Base-by-base conservation (phyloP, 1,140 invertebrate genomes). In the Sipha flava region DNA sequence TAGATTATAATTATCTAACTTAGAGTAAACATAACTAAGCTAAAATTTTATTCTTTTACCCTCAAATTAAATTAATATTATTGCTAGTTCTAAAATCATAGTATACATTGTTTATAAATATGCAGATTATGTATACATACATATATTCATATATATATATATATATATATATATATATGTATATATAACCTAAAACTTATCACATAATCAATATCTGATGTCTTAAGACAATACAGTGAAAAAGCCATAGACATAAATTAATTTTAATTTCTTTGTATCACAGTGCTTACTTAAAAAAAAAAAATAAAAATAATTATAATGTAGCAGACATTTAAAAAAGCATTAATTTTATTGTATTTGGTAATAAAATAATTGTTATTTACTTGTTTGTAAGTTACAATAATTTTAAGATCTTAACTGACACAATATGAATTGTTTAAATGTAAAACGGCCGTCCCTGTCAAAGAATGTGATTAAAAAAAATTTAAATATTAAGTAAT, bases 11-110 rank as follows among this genome's bases (percentile, higher is more conserved):
- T 66, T 66, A 66, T 21, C 43, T 68, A 68, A 68, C 7, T 68
- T 18, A 45, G 1, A 9, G 3, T 26, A 18, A 47, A 72, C 29
- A 31, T 72, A 72, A 52, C n/a, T 34, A 73, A 31, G 29, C 47
- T 52, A 49, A 52, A n/a, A 66, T 66, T 40, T 40, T 31, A 21
- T 66, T 40, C n/a, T 40, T 23, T 66, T 73, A 73, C 70, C 70
- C 70, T 73, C 47, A 52, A 73, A 73, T 52, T 26, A 31, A 70
- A 45, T 29, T 5, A n/a, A n/a, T n/a, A 52, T 73, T 73, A 73
- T 73, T 73, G 70, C 70, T 49, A 52, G 52, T 73, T 73, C 45
- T 49, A 73, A 52, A 73, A 73, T 52, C 45, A 21, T 52, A 52
- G n/a, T 52, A 26, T 73, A 54, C 70, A 52, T 73, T 73, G 47